Conservation (phyloP, 1,140 invertebrate species). For the Drosophila kikkawai region DNA sequence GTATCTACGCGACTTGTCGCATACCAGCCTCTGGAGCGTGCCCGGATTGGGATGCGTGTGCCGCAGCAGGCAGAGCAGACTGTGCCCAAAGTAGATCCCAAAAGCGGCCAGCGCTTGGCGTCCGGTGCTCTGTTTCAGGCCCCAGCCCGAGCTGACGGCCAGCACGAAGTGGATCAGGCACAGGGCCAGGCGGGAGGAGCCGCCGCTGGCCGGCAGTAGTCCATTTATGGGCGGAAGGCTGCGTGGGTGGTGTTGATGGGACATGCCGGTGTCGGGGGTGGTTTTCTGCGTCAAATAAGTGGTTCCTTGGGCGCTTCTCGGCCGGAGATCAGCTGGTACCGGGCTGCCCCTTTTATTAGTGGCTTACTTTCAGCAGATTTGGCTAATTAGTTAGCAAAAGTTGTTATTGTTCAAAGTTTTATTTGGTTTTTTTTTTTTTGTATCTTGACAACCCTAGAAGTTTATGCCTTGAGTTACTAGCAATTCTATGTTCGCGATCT, state of each 20-base stretch:
- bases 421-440: neutral
- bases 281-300: neutral
- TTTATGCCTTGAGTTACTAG: neutral
- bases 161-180: constrained; percentile 67
- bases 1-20: constrained; percentile 59
- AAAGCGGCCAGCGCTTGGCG: constrained; percentile 53
- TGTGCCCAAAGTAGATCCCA: constrained; percentile 63
- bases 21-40: constrained; percentile 49
- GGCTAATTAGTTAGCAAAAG: neutral
- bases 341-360: neutral
- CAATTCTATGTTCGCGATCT: neutral
- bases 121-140: constrained; percentile 62
- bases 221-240: constrained; percentile 10
- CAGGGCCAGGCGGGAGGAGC: constrained; percentile 57
- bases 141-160: constrained; percentile 64
- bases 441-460: neutral
- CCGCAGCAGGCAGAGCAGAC: constrained; percentile 61
- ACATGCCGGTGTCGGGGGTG: constrained; percentile 8
- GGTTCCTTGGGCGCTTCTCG: neutral
- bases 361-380: neutral
- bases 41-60: constrained; percentile 77
- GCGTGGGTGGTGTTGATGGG: constrained; percentile 12
- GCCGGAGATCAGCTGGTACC: neutral
- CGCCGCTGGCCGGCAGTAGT: constrained; percentile 1
- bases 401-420: neutral